These are phyloP conservation scores for Coryphaenoides rupestris DNA, from an alignment of 2,113 vertebrate genomes.

Conservation along the genomic window DNA sequence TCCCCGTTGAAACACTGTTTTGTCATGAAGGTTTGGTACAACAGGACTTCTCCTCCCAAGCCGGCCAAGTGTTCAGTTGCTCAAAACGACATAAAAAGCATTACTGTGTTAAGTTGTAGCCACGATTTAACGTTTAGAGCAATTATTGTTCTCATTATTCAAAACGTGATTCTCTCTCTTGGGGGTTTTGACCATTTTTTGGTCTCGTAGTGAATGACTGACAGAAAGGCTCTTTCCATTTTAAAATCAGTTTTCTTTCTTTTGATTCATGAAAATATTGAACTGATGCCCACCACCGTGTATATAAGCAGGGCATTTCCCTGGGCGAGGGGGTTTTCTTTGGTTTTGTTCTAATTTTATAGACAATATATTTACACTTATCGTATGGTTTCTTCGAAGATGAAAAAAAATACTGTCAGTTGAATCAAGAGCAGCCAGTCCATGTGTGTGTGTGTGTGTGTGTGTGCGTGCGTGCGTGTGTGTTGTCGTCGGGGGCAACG, in stretches of 20 bases:
- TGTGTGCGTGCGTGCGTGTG: slow-evolving; percentile 24
- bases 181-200: slow-evolving; percentile 41
- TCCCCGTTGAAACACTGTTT: slow-evolving; percentile 41
- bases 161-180: slow-evolving; percentile 31
- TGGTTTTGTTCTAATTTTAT: slow-evolving; percentile 25
- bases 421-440: slow-evolving; percentile 35
- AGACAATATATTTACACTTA: slow-evolving; percentile 39
- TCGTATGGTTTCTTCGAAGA: slow-evolving; percentile 39
- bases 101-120: slow-evolving; percentile 46
- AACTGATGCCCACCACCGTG: slow-evolving; percentile 31
- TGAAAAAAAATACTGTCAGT: slow-evolving; percentile 16
- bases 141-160: slow-evolving; percentile 35
- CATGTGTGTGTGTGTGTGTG: slow-evolving; percentile 23
- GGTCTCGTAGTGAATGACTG: slow-evolving; percentile 34
- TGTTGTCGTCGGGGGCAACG: slow-evolving; percentile 27
- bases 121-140: slow-evolving; percentile 28
- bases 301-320: slow-evolving; percentile 42
- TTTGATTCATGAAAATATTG: slow-evolving; percentile 13
- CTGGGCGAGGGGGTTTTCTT: slow-evolving; percentile 20
- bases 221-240: slow-evolving; percentile 53
- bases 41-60: slow-evolving; percentile 31
- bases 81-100: slow-evolving; percentile 33
- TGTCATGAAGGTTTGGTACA: slow-evolving; percentile 48
- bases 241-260: slow-evolving; percentile 32
- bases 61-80: slow-evolving; percentile 35